Base-by-base conservation (phyloP, 2,113 vertebrate species). In the Amblyornis subalaris region DNA sequence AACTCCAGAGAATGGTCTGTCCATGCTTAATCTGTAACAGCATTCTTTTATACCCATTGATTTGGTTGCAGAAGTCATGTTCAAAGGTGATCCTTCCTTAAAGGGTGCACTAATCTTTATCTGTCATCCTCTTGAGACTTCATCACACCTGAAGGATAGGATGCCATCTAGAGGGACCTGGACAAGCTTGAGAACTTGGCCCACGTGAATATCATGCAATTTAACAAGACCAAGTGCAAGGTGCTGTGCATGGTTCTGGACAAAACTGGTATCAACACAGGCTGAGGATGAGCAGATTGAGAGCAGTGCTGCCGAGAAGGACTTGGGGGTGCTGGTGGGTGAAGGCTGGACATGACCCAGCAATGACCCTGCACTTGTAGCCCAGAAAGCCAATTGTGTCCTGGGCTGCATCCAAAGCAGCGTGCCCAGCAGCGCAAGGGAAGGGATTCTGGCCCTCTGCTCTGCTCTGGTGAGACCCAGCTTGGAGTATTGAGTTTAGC, bases 241-340 rank as follows among this genome's bases (percentile, higher is more conserved):
- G 20, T 47, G 54, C 26, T 47, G 33, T 25, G 29, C 14, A 2
- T 36, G 7, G 20, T 2, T 47, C 6, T 4, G n/a, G 8, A 8
- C 54, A 60, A 38, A 4, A 10, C 42, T 2, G 1, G 24, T 10
- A 38, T 3, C 26, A 36, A 1, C 11, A 23, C 33, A 29, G 25
- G 33, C 20, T 58, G n/a, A 6, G 25, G 25, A 22, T 17, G 33
- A 23, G 17, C 24, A 47, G 11, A 73, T 44, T 2, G 2, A 44
- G 53, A 57, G 31, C 18, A 44, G 38, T 31, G 40, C 40, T 44
- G 70, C 5, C 2, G 2, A n/a, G 28, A 26, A 55, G 31, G 38
- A 21, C 12, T n/a, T n/a, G 23, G 17, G 40, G 51, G 18, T 72
- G 70, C 23, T 44, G 36, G 29, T 44, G 23, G 31, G 9, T 26